Conservation (phyloP, 2,797 vertebrate genomes). For the Acanthiza pusilla region DNA sequence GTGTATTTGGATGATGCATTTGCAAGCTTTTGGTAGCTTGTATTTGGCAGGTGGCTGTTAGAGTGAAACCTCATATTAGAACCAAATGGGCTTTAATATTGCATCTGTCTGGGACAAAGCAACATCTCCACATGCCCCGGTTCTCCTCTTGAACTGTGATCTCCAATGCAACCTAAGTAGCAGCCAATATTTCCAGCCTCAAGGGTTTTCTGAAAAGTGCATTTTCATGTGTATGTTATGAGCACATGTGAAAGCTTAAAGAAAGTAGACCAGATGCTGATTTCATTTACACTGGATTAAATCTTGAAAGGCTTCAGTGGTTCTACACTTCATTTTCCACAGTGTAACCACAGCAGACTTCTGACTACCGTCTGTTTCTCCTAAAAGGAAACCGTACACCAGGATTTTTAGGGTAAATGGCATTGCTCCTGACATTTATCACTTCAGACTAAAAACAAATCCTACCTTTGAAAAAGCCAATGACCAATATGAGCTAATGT, state of each 20-base stretch:
- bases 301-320: neutral
- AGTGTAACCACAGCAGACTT: neutral
- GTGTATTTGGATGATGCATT: neutral
- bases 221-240: neutral
- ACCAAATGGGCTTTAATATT: neutral
- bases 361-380: neutral
- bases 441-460: neutral
- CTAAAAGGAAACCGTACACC: neutral
- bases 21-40: neutral
- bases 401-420: neutral
- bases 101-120: neutral
- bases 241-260: neutral
- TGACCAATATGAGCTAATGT: neutral
- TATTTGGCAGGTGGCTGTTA: neutral
- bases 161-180: neutral
- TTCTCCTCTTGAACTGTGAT: neutral
- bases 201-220: neutral
- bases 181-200: neutral
- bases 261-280: slow-evolving; percentile 7
- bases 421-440: slow-evolving; percentile 9
- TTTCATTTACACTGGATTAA: neutral
- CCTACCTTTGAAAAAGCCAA: neutral
- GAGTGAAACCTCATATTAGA: neutral
- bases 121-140: neutral
- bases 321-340: slow-evolving; percentile 8